phyloP scores from a whole-genome alignment of 2,797 vertebrate species.

The Mus spretus region DNA sequence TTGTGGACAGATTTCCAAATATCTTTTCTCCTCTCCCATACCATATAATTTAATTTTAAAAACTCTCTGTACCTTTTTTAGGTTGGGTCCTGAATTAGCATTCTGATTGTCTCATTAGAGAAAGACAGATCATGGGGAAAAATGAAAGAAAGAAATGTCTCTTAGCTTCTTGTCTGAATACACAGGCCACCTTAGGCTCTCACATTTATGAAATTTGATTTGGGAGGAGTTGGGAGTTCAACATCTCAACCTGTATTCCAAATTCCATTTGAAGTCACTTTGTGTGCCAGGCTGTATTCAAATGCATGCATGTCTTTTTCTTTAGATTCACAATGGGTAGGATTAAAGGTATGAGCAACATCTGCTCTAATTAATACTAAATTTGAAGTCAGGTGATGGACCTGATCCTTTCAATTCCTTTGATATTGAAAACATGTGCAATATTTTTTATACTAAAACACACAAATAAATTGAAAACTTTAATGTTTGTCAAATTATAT shows the following conservation, averaged over 20 bases:
- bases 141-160: background rate
- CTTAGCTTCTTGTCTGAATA: background rate
- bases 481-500: background rate
- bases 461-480: background rate
- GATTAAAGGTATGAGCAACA: background rate
- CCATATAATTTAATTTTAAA: background rate
- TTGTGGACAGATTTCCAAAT: background rate
- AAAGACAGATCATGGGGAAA: background rate
- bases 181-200: background rate
- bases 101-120: background rate
- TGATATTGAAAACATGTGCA: background rate
- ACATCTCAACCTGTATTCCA: background rate
- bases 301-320: background rate
- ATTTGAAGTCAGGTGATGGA: background rate
- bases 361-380: background rate
- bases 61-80: background rate
- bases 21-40: background rate
- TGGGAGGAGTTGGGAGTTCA: background rate
- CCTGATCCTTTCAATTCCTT: background rate
- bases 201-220: background rate
- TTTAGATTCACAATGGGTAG: background rate
- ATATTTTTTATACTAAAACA: background rate
- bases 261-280: background rate
- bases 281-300: background rate
- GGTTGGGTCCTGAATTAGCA: background rate